phyloP scores from a whole-genome alignment of 1,140 invertebrate genomes.

The Caenorhabditis latens region DNA sequence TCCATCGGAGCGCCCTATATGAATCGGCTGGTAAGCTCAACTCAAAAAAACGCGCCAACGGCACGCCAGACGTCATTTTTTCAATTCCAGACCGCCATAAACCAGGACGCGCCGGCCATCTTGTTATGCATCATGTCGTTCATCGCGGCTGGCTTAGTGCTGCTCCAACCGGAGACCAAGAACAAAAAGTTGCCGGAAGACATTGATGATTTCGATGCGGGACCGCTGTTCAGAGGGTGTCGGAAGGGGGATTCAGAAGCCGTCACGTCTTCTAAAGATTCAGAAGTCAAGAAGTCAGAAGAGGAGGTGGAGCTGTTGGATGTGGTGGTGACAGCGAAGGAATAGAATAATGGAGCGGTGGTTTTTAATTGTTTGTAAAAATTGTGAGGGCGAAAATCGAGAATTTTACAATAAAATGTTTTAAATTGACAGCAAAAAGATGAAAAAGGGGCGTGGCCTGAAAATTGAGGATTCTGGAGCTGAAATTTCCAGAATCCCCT shows the following conservation, averaged over 20 bases:
- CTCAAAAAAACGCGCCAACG: background rate
- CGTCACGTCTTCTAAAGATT: too few relatives aligned
- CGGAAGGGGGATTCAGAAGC: background rate
- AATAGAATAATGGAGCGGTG: background rate
- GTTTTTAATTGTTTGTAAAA: conserved; percentile 19
- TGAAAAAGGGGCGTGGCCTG: too few relatives aligned
- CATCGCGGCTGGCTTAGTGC: background rate
- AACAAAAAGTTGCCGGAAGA: conserved; percentile 61
- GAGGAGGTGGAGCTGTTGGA: conserved; percentile 17
- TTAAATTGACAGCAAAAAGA: too few relatives aligned
- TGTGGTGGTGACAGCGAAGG: background rate
- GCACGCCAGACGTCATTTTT: background rate
- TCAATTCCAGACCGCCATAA: conserved; percentile 37
- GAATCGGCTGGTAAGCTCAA: conserved; percentile 3
- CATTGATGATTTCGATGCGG: conserved; percentile 45
- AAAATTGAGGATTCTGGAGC: too few relatives aligned
- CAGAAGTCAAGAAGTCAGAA: background rate
- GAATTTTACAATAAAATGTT: too few relatives aligned
- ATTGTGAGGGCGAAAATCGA: background rate
- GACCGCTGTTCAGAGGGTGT: conserved; percentile 48
- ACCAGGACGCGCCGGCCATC: conserved; percentile 31
- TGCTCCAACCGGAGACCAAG: conserved; percentile 53
- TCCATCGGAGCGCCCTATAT: conserved; percentile 59
- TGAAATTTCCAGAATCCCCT: too few relatives aligned
- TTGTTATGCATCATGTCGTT: conserved; percentile 40